These are phyloP conservation scores for Nesogale talazaci DNA, from an alignment of 2,113 vertebrate species.

Conservation along the genomic window DNA sequence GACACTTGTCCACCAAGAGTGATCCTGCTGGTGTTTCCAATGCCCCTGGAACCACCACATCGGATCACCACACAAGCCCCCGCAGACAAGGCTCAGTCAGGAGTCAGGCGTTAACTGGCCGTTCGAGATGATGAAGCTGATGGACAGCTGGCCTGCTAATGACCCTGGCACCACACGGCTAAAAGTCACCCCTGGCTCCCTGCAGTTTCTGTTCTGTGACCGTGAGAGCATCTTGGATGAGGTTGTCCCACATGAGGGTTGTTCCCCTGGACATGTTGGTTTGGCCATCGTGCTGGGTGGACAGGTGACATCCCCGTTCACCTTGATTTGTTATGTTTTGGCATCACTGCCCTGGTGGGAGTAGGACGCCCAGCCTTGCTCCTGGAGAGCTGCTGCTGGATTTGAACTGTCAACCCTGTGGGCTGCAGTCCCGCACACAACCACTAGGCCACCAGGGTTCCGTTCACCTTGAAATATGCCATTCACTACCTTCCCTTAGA, in stretches of 20 bases:
- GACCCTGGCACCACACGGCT: too few relatives aligned
- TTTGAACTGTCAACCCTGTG: too few relatives aligned
- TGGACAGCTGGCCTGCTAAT: rapidly evolving
- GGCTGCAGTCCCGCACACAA: too few relatives aligned
- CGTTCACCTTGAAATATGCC: not conserved
- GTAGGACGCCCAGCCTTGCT: too few relatives aligned
- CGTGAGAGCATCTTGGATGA: rapidly evolving
- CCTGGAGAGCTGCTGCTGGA: too few relatives aligned
- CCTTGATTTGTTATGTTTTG: too few relatives aligned
- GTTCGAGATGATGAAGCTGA: not conserved
- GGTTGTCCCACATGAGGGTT: too few relatives aligned
- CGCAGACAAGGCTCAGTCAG: not conserved
- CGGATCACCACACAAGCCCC: not conserved
- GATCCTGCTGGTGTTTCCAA: not conserved
- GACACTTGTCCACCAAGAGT: not conserved
- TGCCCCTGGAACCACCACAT: not conserved
- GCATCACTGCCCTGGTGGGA: too few relatives aligned
- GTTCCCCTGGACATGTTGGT: rapidly evolving
- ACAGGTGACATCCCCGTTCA: rapidly evolving
- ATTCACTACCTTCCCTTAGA: rapidly evolving
- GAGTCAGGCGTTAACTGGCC: too few relatives aligned
- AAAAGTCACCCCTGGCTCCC: rapidly evolving
- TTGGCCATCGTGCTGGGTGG: not conserved
- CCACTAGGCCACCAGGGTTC: too few relatives aligned
- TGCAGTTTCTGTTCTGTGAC: not conserved